A percentile compares a stretch with the other conserved stretches of the same genome.
Conservation (phyloP, 2,888 invertebrate genomes). For the Hyppa rectilinea region DNA sequence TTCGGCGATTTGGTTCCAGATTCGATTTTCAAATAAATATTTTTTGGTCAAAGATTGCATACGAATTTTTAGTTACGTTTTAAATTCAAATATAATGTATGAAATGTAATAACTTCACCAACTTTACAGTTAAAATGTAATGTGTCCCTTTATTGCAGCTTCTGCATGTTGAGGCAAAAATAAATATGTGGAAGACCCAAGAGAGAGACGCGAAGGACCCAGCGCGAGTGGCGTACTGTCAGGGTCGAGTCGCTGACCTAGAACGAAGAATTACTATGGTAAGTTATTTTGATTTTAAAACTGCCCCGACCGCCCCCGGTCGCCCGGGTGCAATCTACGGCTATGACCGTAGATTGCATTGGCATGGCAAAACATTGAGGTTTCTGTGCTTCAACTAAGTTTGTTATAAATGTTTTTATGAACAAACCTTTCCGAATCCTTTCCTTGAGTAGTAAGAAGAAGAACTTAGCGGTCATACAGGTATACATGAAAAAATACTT, state of each 20-base stretch:
- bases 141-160: slow-evolving; percentile 72
- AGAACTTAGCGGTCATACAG: background rate
- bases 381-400: background rate
- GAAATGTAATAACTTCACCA: background rate
- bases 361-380: background rate
- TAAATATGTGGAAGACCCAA: slow-evolving; percentile 83
- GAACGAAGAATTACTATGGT: slow-evolving; percentile 77
- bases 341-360: too few species aligned
- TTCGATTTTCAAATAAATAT: background rate
- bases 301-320: background rate
- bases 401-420: background rate
- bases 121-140: slow-evolving; percentile 7
- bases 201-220: slow-evolving; percentile 79
- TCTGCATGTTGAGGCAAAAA: slow-evolving; percentile 81
- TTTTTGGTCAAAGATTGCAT: background rate
- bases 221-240: slow-evolving; percentile 82
- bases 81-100: background rate
- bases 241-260: slow-evolving; percentile 74
- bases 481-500: background rate
- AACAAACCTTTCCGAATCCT: background rate
- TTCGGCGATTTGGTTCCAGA: background rate
- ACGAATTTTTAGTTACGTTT: background rate
- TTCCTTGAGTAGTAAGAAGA: background rate
- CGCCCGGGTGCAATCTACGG: background rate
- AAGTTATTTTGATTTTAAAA: slow-evolving; percentile 36